Evolutionary conservation across 1,140 invertebrate genomes (phyloP).

Genomic region (Trissolcus basalis): DNA sequence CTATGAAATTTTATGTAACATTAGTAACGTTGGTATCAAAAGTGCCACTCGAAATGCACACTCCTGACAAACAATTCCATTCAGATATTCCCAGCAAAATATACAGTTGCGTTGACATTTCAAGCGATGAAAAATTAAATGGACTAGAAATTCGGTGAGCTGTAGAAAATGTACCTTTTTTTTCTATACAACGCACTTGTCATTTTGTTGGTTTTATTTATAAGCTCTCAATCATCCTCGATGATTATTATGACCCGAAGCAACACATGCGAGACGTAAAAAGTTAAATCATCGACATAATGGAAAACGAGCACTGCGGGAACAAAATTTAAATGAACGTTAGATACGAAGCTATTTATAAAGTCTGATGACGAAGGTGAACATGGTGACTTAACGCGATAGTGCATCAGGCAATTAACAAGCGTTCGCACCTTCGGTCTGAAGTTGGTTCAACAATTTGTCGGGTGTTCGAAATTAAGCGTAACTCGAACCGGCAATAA

Average conservation of each 20-base stretch:
- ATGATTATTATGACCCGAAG: background rate
- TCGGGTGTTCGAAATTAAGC: conserved; percentile 13
- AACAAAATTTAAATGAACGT: conserved; percentile 32
- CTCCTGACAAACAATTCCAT: background rate
- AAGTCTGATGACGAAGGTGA: conserved; percentile 35
- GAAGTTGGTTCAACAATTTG: conserved; percentile 13
- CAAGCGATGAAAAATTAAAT: no score
- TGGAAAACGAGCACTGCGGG: conserved; percentile 15
- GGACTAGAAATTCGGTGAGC: no score
- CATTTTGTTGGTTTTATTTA: background rate
- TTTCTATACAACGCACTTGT: no score
- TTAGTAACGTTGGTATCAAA: conserved; percentile 13
- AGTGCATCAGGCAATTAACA: conserved; percentile 33
- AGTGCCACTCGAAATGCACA: conserved; percentile 22
- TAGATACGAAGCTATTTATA: conserved; percentile 48
- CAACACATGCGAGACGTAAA: background rate
- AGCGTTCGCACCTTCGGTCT: conserved; percentile 43
- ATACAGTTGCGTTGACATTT: no score
- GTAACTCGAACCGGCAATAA: conserved; percentile 7
- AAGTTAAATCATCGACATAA: conserved; percentile 22
- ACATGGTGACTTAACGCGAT: conserved; percentile 30
- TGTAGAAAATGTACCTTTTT: no score
- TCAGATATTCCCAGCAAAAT: background rate
- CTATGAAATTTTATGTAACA: conserved; percentile 54
- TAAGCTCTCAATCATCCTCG: background rate